Conservation (phyloP, 2,113 vertebrate genomes). For the Motacilla alba region DNA sequence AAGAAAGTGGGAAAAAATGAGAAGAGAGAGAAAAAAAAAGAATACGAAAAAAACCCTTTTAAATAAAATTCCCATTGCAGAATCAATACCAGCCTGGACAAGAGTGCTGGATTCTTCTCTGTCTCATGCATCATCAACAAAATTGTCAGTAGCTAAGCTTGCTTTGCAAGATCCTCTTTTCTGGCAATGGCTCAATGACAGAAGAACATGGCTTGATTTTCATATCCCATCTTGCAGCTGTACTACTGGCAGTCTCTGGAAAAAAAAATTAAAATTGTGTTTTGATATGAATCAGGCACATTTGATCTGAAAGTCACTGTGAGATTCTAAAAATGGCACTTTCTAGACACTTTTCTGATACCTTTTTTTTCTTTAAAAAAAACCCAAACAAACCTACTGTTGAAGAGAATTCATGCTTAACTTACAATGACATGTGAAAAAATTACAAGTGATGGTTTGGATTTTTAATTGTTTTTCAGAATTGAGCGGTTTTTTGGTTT, state of each 20-base stretch:
- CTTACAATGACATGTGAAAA: not conserved
- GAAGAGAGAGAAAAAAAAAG: not conserved
- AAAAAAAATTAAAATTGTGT: not conserved
- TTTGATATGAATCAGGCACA: constrained; percentile 10
- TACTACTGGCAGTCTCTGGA: not conserved
- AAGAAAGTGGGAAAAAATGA: fast-evolving
- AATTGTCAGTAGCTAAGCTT: not conserved
- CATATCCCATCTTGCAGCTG: constrained; percentile 17
- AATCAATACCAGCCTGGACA: not conserved
- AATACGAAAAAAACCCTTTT: fast-evolving
- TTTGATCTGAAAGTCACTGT: not conserved
- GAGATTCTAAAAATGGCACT: not conserved
- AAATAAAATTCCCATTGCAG: not conserved
- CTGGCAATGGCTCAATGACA: not conserved
- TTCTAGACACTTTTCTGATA: not conserved
- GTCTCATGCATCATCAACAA: not conserved
- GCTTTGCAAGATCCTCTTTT: not conserved
- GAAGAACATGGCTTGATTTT: constrained; percentile 21
- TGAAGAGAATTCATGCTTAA: not conserved
- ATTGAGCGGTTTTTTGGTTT: too few relatives aligned
- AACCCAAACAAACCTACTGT: too few relatives aligned
- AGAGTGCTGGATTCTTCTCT: not conserved
- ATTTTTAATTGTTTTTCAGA: not conserved
- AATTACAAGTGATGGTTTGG: fast-evolving
- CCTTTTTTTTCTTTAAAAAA: not conserved